phyloP scores from a whole-genome alignment of 1,140 invertebrate species.

The Arion vulgaris region DNA sequence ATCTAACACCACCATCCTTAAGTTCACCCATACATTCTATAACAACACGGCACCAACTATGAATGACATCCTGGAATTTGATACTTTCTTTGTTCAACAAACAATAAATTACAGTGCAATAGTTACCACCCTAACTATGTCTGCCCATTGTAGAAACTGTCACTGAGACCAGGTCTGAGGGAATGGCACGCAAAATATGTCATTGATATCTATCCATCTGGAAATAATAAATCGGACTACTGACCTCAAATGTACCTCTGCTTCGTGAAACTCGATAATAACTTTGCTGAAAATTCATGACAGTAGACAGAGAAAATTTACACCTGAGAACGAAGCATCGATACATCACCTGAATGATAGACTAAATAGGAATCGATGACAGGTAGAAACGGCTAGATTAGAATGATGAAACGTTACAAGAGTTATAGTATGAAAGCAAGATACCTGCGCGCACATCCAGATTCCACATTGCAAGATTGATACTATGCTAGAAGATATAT shows the following conservation, averaged over 20 bases:
- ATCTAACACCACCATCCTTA: no score
- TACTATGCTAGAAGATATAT: background rate
- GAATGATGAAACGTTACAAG: background rate
- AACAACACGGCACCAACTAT: no score
- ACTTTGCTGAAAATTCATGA: background rate
- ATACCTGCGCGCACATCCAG: background rate
- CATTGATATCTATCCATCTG: background rate
- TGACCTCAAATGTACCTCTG: background rate
- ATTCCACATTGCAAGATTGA: background rate
- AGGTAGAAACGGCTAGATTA: background rate
- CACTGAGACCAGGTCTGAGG: no score
- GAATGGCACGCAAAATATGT: background rate
- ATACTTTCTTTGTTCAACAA: no score
- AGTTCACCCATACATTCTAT: no score
- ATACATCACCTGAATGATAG: background rate
- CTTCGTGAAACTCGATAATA: background rate
- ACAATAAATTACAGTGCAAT: no score
- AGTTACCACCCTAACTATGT: no score
- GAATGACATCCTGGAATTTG: no score
- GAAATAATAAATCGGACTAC: background rate
- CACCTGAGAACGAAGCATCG: background rate
- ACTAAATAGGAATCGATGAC: background rate
- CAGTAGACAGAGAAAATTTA: background rate
- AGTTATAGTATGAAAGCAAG: background rate
- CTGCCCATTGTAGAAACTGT: no score